Evolutionary conservation across 2,797 vertebrate genomes (phyloP), one percentile per base, ranked within the genome.

Genomic region (Petrocephalus sullivani): DNA sequence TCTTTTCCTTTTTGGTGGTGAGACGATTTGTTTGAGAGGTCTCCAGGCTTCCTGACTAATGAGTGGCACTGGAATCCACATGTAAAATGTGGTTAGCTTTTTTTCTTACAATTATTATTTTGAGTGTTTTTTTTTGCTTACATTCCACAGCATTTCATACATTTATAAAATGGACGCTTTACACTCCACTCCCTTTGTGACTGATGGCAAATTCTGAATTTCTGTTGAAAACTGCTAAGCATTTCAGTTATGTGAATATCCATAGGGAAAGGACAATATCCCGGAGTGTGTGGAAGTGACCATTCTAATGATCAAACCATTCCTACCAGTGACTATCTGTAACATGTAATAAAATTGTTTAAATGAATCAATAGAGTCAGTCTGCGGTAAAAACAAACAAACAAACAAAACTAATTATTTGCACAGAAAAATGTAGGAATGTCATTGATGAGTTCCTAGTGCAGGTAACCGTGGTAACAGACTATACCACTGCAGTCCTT

Each of bases 1-100:
- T 90, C 90, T 89, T 90, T 86, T 86, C 56, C 90, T 41, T 53
- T 28, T 86, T 71, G 46, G 58, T 87, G 89, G 89, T 89, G 90
- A 53, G 71, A 88, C 57, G 46, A 4, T 85, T 90, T 89, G 85
- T 88, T 61, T 85, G 60, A 89, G 71, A 56, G 67, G 12, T 4
- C 67, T 67, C 81, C 81, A 88, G 87, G n/a, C 46, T 49, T 78
- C 16, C 58, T 85, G 21, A 23, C 49, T 83, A 28, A 28, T 84
- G 16, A 64, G 33, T 87, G 87, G 87, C 28, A 57, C 23, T 87
- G 23, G 5, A 7, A 78, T 28, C 53, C 49, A 46, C 57, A 86
- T 33, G 28, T 23, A 85, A 58, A 82, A 85, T 53, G 5, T 21
- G 78, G 46, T 58, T 37, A 14, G 16, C 8, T 49, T 81, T 78